Percentiles rank a stretch among this genome's conserved stretches.
These are phyloP conservation scores for Pelvicachromis taeniatus DNA, from an alignment of 2,113 vertebrate genomes.

Conservation along the genomic window DNA sequence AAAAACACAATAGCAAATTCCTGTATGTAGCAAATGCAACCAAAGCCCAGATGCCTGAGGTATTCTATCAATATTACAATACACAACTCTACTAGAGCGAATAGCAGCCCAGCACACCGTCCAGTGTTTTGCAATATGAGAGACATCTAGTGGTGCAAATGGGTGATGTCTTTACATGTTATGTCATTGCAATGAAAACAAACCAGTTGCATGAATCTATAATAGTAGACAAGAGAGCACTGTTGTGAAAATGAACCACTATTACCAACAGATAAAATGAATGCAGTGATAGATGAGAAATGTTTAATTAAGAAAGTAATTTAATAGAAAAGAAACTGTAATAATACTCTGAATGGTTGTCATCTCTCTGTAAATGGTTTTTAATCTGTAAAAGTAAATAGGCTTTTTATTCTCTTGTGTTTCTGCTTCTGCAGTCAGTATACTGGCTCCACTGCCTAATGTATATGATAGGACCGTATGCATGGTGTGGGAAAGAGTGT, in stretches of 20 bases:
- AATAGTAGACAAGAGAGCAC: neutral
- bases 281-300: neutral
- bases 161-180: neutral
- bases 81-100: neutral
- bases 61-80: neutral
- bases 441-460: neutral
- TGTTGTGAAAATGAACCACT: neutral
- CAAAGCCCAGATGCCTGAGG: neutral
- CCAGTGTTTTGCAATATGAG: neutral
- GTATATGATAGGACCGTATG: neutral
- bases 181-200: neutral
- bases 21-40: neutral
- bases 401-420: neutral
- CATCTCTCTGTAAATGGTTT: neutral
- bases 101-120: neutral
- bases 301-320: neutral
- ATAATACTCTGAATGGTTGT: neutral
- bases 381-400: neutral
- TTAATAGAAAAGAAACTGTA: neutral
- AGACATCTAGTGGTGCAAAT: slow-evolving; percentile 14
- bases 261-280: neutral
- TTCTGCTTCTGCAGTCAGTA: neutral
- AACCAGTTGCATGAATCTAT: neutral
- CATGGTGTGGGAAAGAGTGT: neutral
- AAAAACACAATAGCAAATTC: neutral